Evolutionary conservation across 2,797 vertebrate genomes (phyloP).

Genomic region (Muscicapa comitata): DNA sequence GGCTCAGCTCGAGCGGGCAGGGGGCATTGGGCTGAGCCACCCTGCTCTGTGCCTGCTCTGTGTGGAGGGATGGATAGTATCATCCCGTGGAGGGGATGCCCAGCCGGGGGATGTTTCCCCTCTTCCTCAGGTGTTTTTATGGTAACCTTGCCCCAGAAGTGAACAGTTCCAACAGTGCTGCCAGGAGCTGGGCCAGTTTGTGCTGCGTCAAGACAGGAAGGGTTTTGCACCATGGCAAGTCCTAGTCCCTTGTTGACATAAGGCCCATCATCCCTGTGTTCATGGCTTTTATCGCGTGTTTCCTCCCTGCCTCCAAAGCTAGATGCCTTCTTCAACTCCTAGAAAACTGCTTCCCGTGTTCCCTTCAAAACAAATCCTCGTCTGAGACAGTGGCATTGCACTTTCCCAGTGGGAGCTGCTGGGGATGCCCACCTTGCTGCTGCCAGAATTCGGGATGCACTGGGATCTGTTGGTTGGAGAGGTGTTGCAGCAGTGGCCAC

Average conservation of each 20-base stretch:
- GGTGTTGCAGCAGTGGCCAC: not conserved
- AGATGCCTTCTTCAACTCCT: not conserved
- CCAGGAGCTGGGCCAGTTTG: not conserved
- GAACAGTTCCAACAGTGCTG: fast-evolving
- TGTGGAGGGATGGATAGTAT: not conserved
- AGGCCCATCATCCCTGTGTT: not conserved
- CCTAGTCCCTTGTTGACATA: not conserved
- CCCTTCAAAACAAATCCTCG: not conserved
- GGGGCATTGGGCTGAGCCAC: fast-evolving
- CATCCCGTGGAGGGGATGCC: not conserved
- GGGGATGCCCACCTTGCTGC: not conserved
- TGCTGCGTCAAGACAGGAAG: not conserved
- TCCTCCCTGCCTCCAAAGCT: not conserved
- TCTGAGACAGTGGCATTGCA: not conserved
- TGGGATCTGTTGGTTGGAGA: not conserved
- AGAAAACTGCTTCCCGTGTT: not conserved
- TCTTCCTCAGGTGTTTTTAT: fast-evolving
- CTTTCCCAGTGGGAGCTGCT: not conserved
- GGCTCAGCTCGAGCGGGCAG: too few species aligned
- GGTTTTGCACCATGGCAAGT: not conserved
- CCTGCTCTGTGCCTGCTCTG: fast-evolving
- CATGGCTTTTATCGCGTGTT: not conserved
- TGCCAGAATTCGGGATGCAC: fast-evolving
- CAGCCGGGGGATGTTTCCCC: fast-evolving
- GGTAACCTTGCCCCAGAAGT: not conserved